Conservation (phyloP, 2,888 invertebrate species). For the Malthinus flaveolus region DNA sequence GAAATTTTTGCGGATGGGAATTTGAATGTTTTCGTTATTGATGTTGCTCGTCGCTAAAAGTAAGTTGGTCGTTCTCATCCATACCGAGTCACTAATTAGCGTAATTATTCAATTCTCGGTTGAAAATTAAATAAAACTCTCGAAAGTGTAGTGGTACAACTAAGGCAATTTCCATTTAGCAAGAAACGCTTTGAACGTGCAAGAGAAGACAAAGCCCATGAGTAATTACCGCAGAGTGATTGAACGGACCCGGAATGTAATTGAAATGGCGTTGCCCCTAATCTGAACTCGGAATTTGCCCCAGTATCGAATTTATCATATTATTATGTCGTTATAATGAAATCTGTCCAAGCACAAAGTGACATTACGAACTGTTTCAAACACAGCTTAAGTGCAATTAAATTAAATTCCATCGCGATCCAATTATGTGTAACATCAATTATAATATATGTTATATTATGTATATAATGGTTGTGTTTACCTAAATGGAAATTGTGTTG, state of each 20-base stretch:
- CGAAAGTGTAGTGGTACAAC: not conserved
- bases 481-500: too few relatives aligned
- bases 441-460: too few relatives aligned
- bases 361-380: conserved; percentile 17
- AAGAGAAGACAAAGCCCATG: conserved; percentile 15
- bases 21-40: too few relatives aligned
- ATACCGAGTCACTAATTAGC: conserved; percentile 24
- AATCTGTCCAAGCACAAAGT: conserved; percentile 15
- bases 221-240: conserved; percentile 19
- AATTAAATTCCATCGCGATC: conserved; percentile 21
- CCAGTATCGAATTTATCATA: conserved; percentile 21
- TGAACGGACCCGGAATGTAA: conserved; percentile 21
- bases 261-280: conserved; percentile 16
- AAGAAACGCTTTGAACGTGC: conserved; percentile 16
- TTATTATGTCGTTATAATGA: conserved; percentile 22
- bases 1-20: too few relatives aligned
- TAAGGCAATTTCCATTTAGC: conserved; percentile 23
- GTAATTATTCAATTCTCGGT: conserved; percentile 27
- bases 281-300: conserved; percentile 17
- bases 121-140: conserved; percentile 25
- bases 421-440: not conserved
- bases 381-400: conserved; percentile 14
- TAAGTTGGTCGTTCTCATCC: too few relatives aligned
- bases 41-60: too few relatives aligned
- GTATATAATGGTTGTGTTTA: too few relatives aligned